phyloP scores from a whole-genome alignment of 2,888 invertebrate species.

The Epinotia bilunana region DNA sequence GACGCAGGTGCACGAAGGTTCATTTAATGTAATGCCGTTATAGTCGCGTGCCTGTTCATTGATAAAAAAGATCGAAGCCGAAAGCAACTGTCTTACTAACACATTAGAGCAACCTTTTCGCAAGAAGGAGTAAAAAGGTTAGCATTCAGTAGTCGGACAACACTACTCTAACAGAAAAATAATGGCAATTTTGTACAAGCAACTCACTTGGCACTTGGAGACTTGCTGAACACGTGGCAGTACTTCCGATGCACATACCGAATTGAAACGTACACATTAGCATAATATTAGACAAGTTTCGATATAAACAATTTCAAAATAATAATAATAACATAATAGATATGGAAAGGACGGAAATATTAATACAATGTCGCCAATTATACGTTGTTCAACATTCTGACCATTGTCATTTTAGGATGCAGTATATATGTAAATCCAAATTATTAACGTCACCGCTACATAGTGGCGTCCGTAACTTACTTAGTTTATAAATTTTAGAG shows the following conservation, averaged over 20 bases:
- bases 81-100: background rate
- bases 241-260: conserved; percentile 12
- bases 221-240: conserved; percentile 48
- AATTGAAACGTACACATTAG: background rate
- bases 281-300: background rate
- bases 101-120: too few species aligned
- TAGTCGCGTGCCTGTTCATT: too few species aligned
- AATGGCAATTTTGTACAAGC: conserved; percentile 74
- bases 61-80: background rate
- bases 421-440: too few species aligned
- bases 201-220: conserved; percentile 74
- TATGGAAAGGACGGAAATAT: conserved; percentile 31
- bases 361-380: background rate
- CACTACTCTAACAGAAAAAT: conserved; percentile 45
- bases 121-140: background rate
- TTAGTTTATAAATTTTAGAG: too few species aligned
- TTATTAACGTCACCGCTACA: too few species aligned
- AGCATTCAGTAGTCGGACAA: conserved; percentile 22
- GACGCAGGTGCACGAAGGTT: too few species aligned
- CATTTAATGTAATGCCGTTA: background rate
- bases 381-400: background rate
- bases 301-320: background rate
- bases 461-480: too few species aligned
- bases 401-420: background rate
- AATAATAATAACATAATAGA: background rate